phyloP scores from a whole-genome alignment of 2,888 invertebrate species.

The Ischnura elegans region DNA sequence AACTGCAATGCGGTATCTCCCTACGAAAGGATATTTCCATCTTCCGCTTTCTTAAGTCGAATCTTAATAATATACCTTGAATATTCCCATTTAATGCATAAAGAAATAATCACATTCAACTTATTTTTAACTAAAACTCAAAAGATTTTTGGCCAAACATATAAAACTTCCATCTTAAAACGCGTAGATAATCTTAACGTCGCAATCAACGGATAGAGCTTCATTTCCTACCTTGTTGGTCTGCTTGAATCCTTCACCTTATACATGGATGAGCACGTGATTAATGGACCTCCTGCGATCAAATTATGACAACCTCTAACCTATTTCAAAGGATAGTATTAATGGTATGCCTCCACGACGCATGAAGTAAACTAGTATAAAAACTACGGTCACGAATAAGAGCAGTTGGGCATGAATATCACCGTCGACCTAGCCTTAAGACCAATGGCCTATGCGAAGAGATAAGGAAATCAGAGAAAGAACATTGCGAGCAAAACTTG shows the following conservation, averaged over 20 bases:
- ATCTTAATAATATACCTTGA: too few species aligned
- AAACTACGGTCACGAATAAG: neutral
- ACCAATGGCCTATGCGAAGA: too few species aligned
- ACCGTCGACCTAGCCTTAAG: neutral
- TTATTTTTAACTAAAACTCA: too few species aligned
- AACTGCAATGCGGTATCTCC: slow-evolving; percentile 21
- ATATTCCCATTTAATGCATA: too few species aligned
- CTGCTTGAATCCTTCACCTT: neutral
- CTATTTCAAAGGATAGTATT: neutral
- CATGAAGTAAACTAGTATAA: neutral
- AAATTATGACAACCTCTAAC: neutral
- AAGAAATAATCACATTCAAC: too few species aligned
- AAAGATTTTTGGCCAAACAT: too few species aligned
- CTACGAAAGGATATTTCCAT: neutral
- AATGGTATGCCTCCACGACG: neutral
- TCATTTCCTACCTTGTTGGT: too few species aligned
- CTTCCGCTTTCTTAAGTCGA: neutral
- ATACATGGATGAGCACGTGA: neutral
- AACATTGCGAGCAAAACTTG: too few species aligned
- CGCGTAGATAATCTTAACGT: too few species aligned
- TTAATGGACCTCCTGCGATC: neutral
- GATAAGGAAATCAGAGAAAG: too few species aligned
- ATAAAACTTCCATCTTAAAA: too few species aligned
- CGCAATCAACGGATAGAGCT: too few species aligned
- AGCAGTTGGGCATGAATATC: neutral